A percentile compares a stretch with the other conserved stretches of the same genome.
phyloP scores from a whole-genome alignment of 2,113 vertebrate genomes.

The Galbula dea region DNA sequence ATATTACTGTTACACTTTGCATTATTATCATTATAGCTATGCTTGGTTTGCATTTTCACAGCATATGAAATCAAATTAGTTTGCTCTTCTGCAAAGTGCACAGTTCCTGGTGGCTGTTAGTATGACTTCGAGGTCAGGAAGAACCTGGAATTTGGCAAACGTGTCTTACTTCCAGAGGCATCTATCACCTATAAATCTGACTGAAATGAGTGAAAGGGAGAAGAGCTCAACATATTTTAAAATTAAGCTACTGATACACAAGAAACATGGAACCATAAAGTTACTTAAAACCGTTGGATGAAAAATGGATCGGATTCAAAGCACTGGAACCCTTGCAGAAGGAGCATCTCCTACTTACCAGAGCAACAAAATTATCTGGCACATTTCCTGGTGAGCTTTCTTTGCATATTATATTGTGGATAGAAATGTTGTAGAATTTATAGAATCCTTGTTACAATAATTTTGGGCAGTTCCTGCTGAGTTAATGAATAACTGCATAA shows the following conservation, averaged over 20 bases:
- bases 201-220: not conserved
- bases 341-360: not conserved
- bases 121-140: constrained; percentile 42
- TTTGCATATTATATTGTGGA: not conserved
- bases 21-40: constrained; percentile 14
- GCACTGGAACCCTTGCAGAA: not conserved
- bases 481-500: not conserved
- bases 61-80: constrained; percentile 40
- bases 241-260: not conserved
- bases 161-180: not conserved
- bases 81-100: constrained; percentile 46
- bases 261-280: not conserved
- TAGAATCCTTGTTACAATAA: not conserved
- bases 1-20: constrained; percentile 19
- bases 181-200: not conserved
- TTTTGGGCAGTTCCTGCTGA: not conserved
- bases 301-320: not conserved
- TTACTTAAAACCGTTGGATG: not conserved
- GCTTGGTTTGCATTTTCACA: constrained; percentile 61
- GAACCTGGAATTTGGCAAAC: not conserved
- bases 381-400: not conserved
- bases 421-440: not conserved
- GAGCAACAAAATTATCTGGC: not conserved
- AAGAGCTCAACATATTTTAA: not conserved
- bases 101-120: not conserved